Percentiles rank a stretch among this genome's conserved stretches.
Evolutionary conservation across 1,140 invertebrate genomes (phyloP).

Genomic region (Muscidifurax raptorellus): DNA sequence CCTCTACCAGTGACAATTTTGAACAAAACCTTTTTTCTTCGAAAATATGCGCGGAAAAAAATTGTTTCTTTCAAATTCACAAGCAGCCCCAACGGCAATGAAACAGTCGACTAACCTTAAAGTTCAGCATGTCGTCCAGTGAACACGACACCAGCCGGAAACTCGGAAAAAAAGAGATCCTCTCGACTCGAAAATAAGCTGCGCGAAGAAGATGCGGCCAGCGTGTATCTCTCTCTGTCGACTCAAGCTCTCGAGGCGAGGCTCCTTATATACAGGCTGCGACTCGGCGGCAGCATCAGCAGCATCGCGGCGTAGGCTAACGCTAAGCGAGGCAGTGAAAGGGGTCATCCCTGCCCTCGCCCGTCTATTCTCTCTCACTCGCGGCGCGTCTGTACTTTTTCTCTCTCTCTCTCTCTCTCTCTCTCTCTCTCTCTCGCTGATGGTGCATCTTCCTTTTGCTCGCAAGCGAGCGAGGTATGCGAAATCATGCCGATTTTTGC

Average conservation of each 20-base stretch:
- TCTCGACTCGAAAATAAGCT: neutral
- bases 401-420: no score
- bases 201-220: slow-evolving; percentile 13
- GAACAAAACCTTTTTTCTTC: no score
- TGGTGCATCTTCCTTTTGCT: slow-evolving; percentile 28
- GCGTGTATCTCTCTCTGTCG: slow-evolving; percentile 35
- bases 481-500: neutral
- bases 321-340: slow-evolving; percentile 58
- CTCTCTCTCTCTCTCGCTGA: neutral
- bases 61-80: no score
- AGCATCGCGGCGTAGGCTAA: slow-evolving; percentile 33
- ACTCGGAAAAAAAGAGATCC: neutral
- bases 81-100: neutral
- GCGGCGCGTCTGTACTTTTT: slow-evolving; percentile 39
- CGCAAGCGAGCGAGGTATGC: neutral
- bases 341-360: slow-evolving; percentile 65
- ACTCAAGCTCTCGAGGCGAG: slow-evolving; percentile 53
- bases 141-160: slow-evolving; percentile 18
- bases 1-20: no score
- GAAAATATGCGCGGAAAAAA: neutral
- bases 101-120: slow-evolving; percentile 41
- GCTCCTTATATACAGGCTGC: slow-evolving; percentile 61
- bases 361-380: slow-evolving; percentile 40
- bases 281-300: slow-evolving; percentile 38
- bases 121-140: slow-evolving; percentile 34